phyloP scores from a whole-genome alignment of 1,140 invertebrate genomes.

The Hetaerina americana region DNA sequence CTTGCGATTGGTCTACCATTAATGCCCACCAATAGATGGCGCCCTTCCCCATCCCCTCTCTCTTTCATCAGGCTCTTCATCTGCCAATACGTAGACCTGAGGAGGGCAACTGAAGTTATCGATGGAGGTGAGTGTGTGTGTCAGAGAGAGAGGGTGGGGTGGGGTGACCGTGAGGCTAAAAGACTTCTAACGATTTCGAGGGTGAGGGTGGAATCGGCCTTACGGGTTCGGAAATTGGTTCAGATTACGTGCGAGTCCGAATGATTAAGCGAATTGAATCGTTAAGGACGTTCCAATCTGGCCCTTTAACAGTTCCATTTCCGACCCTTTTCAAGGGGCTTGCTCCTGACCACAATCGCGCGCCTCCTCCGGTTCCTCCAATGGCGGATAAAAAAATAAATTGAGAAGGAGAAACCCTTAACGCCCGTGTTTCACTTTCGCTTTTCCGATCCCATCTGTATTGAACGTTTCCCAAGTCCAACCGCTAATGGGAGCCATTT shows the following conservation, averaged over 20 bases:
- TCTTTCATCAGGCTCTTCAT: too few relatives aligned
- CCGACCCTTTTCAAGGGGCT: background rate
- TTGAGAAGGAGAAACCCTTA: background rate
- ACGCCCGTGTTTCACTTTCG: background rate
- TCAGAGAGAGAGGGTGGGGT: too few relatives aligned
- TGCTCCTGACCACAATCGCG: background rate
- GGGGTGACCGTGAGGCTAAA: too few relatives aligned
- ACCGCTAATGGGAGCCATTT: background rate
- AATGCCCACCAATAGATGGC: too few relatives aligned
- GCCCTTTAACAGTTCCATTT: background rate
- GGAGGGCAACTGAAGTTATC: too few relatives aligned
- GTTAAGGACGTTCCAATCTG: background rate
- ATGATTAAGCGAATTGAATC: background rate
- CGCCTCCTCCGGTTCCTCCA: background rate
- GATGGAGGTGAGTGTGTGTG: too few relatives aligned
- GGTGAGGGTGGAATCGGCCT: background rate
- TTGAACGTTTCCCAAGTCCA: background rate
- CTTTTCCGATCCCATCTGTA: background rate
- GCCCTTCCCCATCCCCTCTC: too few relatives aligned
- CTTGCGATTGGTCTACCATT: too few relatives aligned
- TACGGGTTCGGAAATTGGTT: background rate
- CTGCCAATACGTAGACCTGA: too few relatives aligned
- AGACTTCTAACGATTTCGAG: too few relatives aligned
- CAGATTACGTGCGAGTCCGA: background rate
- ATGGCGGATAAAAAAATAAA: background rate